Percentiles rank a stretch among this genome's conserved stretches.
Evolutionary conservation across 2,888 invertebrate species (phyloP).

Genomic region (Ryuthela nishihirai): DNA sequence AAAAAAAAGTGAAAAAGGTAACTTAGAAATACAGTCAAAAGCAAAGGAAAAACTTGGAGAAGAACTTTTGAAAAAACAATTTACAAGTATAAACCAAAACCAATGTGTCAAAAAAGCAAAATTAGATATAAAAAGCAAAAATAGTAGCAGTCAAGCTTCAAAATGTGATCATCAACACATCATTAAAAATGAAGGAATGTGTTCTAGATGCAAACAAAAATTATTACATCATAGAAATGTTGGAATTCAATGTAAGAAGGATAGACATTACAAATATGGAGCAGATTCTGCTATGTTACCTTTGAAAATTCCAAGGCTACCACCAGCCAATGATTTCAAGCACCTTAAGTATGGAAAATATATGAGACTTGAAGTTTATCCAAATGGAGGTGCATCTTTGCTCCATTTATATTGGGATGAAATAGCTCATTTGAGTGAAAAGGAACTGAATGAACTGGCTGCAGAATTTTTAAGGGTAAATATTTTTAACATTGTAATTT

Average conservation of each 20-base stretch:
- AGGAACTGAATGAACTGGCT: constrained; percentile 72
- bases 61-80: no score
- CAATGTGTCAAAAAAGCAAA: no score
- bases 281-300: constrained; percentile 36
- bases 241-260: constrained; percentile 37
- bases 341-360: constrained; percentile 53
- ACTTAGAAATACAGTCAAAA: no score
- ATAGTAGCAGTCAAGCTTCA: no score
- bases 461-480: constrained; percentile 79
- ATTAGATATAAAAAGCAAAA: no score
- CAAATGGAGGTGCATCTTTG: constrained; percentile 91
- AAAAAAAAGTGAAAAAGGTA: no score
- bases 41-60: no score
- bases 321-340: constrained; percentile 40
- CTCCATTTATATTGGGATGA: constrained; percentile 89
- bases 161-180: no score
- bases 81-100: no score
- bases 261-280: constrained; percentile 23
- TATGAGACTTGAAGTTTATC: constrained; percentile 85
- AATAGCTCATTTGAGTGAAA: constrained; percentile 62
- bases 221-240: constrained; percentile 31
- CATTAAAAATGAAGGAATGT: constrained; percentile 17
- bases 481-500: no score
- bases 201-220: constrained; percentile 32
- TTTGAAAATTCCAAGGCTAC: constrained; percentile 41